Evolutionary conservation across 2,888 invertebrate genomes (phyloP).

Genomic region (Drosophila glabriapex): DNA sequence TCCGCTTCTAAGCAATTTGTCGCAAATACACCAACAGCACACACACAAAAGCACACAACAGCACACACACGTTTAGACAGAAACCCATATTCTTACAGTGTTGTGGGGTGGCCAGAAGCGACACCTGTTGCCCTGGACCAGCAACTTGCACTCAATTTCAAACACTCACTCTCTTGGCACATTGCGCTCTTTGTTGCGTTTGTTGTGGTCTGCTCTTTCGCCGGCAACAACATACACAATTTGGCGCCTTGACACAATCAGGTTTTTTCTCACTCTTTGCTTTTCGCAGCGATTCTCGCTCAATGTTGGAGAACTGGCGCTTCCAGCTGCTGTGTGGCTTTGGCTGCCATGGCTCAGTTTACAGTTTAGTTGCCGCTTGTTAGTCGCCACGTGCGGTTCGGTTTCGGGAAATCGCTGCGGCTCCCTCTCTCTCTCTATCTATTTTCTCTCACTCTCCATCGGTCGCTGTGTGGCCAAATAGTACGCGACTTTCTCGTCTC

Average conservation of each 20-base stretch:
- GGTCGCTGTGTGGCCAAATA: slow-evolving; percentile 40
- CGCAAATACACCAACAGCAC: slow-evolving; percentile 26
- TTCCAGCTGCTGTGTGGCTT: slow-evolving; percentile 58
- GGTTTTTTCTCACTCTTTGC: slow-evolving; percentile 50
- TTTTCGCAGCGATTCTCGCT: slow-evolving; percentile 43
- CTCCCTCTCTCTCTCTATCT: slow-evolving; percentile 8
- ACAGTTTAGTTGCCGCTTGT: slow-evolving; percentile 76
- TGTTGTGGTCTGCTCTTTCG: slow-evolving; percentile 75
- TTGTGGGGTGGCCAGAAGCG: slow-evolving; percentile 29
- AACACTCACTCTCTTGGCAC: slow-evolving; percentile 7
- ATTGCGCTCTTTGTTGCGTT: slow-evolving; percentile 38
- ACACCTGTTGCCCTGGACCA: slow-evolving; percentile 55
- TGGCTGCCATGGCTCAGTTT: slow-evolving; percentile 47
- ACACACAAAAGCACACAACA: slow-evolving; percentile 17
- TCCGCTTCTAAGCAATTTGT: slow-evolving; percentile 70
- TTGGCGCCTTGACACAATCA: slow-evolving; percentile 46
- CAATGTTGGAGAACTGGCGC: slow-evolving; percentile 41
- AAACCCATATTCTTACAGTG: neutral
- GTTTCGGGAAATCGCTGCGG: slow-evolving; percentile 41
- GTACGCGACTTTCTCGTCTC: slow-evolving; percentile 41
- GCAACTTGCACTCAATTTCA: slow-evolving; percentile 31
- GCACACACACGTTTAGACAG: neutral
- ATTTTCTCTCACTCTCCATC: slow-evolving; percentile 19
- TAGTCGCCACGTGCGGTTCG: slow-evolving; percentile 78
- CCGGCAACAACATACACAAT: slow-evolving; percentile 57